phyloP scores from a whole-genome alignment of 2,888 invertebrate species.

The Drosophila koepferae region DNA sequence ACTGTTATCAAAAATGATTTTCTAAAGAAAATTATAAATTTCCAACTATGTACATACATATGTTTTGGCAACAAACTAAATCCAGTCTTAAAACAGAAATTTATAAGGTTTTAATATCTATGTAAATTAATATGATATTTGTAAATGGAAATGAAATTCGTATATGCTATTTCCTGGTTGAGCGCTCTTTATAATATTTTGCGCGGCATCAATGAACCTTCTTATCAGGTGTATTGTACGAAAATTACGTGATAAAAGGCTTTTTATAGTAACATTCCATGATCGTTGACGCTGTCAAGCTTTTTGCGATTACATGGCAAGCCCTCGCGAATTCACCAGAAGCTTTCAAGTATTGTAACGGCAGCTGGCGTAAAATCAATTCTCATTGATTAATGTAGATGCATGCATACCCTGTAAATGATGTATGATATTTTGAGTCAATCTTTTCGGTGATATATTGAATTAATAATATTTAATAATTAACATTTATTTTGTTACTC shows the following conservation, averaged over 20 bases:
- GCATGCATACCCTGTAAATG: background rate
- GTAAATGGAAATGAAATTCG: background rate
- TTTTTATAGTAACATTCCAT: slow-evolving; percentile 21
- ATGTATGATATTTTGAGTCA: background rate
- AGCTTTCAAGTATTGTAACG: slow-evolving; percentile 12
- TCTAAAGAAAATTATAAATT: background rate
- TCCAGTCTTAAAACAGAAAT: background rate
- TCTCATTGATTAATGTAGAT: background rate
- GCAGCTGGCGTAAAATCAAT: background rate
- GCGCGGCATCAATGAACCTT: slow-evolving; percentile 45
- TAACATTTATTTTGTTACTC: background rate
- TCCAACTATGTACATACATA: no score
- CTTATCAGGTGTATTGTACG: slow-evolving; percentile 33
- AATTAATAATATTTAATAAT: background rate
- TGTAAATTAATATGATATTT: background rate
- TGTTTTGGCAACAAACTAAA: background rate
- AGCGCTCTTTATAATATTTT: background rate
- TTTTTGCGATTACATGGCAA: slow-evolving; percentile 22
- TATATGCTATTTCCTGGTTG: background rate
- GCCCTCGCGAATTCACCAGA: slow-evolving; percentile 24
- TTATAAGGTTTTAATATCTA: background rate
- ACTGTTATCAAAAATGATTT: background rate
- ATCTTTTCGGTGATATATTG: no score
- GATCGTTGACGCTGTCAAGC: slow-evolving; percentile 13
- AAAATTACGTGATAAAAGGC: slow-evolving; percentile 21